Evolutionary conservation across 2,113 vertebrate genomes (phyloP), one percentile per base, ranked within the genome.

Genomic region (Corythaeola cristata): DNA sequence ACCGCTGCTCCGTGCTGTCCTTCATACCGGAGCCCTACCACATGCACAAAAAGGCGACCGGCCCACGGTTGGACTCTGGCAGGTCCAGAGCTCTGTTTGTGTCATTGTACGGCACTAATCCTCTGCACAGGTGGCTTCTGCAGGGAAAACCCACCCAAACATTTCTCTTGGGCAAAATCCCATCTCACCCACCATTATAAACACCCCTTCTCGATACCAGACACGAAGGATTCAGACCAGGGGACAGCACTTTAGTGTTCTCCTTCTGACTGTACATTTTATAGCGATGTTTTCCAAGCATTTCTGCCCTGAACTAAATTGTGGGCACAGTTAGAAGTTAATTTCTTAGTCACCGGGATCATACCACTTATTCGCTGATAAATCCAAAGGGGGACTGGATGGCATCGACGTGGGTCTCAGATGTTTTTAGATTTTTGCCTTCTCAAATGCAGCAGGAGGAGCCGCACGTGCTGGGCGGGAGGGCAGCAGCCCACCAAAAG

Each of bases 271-370:
- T 11, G 17, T 30, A 52, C 2, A 0, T 69, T 71, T 21, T 1
- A 3, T 2, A 21, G 35, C 7, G 9, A 26, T 0, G 0, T 0
- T 16, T 12, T 47, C 6, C 30, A 14, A 52, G 41, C 32, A 15
- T 9, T 4, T 28, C 82, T 77, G 76, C 72, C 75, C 88, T 23
- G 12, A 60, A 5, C 64, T 22, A 5, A 35, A 19, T 9, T 7
- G 33, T 0, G 3, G 68, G 33, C 86, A 85, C 59, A 39, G 80
- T 55, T 9, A 45, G 13, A 6, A 47, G 64, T 39, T 35, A 1
- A 64, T 56, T 20, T 17, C 77, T 60, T 27, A 27, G 83, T 28
- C 86, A 47, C 53, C 15, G 35, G 4, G 16, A 60, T 7, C 49
- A 3, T 1, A 4, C 6, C 30, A 30, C 27, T 53, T 6, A 6